Evolutionary conservation across 1,140 invertebrate genomes (phyloP).

Genomic region (Drosophila quadrilineata): DNA sequence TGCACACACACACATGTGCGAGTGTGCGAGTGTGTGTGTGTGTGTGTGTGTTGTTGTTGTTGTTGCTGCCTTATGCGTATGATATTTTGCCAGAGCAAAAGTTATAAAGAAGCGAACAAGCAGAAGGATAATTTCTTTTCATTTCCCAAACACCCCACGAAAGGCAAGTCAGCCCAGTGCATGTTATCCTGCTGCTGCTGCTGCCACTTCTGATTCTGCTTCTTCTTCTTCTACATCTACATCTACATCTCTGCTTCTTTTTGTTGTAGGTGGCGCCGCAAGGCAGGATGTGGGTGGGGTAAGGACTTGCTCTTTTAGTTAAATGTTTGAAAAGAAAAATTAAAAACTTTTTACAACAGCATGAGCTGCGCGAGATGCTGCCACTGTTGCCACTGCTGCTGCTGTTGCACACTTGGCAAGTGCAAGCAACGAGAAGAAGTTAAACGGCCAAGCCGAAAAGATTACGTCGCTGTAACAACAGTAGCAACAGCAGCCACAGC

Average conservation of each 20-base stretch:
- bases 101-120: constrained; percentile 51
- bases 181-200: neutral
- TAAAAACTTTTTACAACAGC: constrained; percentile 77
- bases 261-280: neutral
- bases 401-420: constrained; percentile 36
- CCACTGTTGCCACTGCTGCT: constrained; percentile 16
- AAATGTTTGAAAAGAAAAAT: constrained; percentile 79
- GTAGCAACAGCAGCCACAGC: constrained; percentile 1
- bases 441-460: constrained; percentile 60
- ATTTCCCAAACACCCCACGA: too few species aligned
- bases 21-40: too few species aligned
- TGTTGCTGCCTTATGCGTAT: constrained; percentile 78
- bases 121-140: constrained; percentile 64
- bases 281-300: neutral
- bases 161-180: too few species aligned
- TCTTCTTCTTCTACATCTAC: too few species aligned
- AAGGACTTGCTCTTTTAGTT: constrained; percentile 70
- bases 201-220: too few species aligned
- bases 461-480: constrained; percentile 46
- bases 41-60: constrained; percentile 65
- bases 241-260: neutral
- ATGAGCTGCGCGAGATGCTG: constrained; percentile 45
- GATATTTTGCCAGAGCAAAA: constrained; percentile 74
- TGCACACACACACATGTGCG: too few species aligned
- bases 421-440: constrained; percentile 68